Percentiles rank a stretch among this genome's conserved stretches.
Evolutionary conservation across 2,113 vertebrate genomes (phyloP).

Genomic region (Protomyctophum bolini): DNA sequence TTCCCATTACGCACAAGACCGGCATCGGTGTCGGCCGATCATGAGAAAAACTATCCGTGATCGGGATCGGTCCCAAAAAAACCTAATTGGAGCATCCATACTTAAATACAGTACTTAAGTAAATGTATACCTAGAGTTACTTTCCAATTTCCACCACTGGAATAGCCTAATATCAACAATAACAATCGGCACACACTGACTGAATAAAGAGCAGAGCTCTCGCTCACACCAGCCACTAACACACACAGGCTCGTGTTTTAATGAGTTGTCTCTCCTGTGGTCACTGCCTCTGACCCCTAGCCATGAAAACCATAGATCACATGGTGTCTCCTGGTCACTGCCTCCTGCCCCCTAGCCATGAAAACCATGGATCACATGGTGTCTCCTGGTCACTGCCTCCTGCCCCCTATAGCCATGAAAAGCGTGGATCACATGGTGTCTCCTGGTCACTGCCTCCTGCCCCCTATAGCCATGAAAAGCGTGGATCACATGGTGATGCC

Average conservation of each 20-base stretch:
- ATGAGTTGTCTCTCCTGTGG: conserved; percentile 23
- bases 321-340: neutral
- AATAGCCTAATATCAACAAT: too few relatives aligned
- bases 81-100: too few relatives aligned
- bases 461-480: conserved; percentile 30
- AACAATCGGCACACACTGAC: too few relatives aligned
- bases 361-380: conserved; percentile 29
- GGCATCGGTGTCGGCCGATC: too few relatives aligned
- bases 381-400: neutral
- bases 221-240: conserved; percentile 3
- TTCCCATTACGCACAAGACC: too few relatives aligned
- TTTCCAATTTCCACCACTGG: too few relatives aligned
- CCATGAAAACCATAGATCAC: conserved; percentile 31
- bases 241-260: conserved; percentile 17
- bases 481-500: conserved; percentile 14
- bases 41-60: too few relatives aligned
- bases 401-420: conserved; percentile 21
- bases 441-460: neutral
- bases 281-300: too few relatives aligned
- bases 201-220: too few relatives aligned
- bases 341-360: conserved; percentile 7
- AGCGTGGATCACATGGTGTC: conserved; percentile 20
- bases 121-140: too few relatives aligned
- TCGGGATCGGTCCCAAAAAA: too few relatives aligned
- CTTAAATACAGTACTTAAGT: too few relatives aligned